These are phyloP conservation scores for Resseliella maxima DNA, from an alignment of 2,888 invertebrate genomes.

Conservation along the genomic window DNA sequence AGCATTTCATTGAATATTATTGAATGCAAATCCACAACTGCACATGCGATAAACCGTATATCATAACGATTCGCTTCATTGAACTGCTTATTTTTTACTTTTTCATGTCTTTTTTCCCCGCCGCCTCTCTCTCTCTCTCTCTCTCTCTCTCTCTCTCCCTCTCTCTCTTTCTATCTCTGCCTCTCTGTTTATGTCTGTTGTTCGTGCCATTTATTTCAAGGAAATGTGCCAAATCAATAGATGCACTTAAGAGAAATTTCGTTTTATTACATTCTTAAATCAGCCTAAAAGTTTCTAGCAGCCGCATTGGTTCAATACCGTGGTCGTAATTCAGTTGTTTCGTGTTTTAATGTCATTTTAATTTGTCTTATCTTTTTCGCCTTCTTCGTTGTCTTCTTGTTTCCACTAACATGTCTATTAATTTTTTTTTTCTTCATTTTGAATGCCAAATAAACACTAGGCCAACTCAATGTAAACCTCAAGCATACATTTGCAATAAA, in stretches of 20 bases:
- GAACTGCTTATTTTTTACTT: not conserved
- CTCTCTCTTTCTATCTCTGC: not conserved
- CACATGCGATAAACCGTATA: slow-evolving; percentile 43
- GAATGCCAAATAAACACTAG: slow-evolving; percentile 19
- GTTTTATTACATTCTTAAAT: not conserved
- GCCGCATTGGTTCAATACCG: slow-evolving; percentile 32
- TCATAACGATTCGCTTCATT: slow-evolving; percentile 50
- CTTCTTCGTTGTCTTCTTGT: not conserved
- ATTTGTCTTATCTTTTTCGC: slow-evolving; percentile 47
- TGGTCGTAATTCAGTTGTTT: slow-evolving; percentile 33
- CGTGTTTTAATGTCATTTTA: slow-evolving; percentile 54
- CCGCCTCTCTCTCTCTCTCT: not conserved
- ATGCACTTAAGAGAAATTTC: slow-evolving; percentile 2
- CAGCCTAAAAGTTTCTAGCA: not conserved
- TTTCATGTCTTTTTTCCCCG: not conserved
- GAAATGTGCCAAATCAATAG: slow-evolving; percentile 53
- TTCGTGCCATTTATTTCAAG: slow-evolving; percentile 49
- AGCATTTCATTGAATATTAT: not conserved
- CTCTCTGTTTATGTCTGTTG: not conserved
- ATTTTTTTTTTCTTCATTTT: not conserved
- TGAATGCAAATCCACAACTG: not conserved
- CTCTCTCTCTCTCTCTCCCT: not conserved
- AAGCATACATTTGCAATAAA: not conserved
- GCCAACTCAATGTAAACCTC: slow-evolving; percentile 3
- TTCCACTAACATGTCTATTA: not conserved